Evolutionary conservation across 2,797 vertebrate species (phyloP), one percentile per base, ranked within the genome.

Genomic region (Hozukius guyotensis): DNA sequence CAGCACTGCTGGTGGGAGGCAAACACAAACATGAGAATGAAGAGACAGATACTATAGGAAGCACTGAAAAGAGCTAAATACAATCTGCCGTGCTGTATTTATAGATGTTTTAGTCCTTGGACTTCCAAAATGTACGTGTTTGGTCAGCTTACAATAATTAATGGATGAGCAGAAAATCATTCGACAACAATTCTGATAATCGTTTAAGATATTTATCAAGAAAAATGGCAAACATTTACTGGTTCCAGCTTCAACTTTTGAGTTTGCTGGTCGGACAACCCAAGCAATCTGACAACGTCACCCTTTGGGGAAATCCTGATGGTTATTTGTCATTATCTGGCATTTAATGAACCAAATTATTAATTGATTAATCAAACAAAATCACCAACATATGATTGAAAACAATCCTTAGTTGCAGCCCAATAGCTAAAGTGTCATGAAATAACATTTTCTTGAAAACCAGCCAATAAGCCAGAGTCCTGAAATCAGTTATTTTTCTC

Each of bases 1-100:
- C 57, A 59, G 72, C 29, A 0, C 56, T 36, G 56, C 29, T n/a
- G 81, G 25, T 57, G 72, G 78, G 62, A 67, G 74, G 78, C 29
- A 10, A 77, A 66, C 60, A 56, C 36, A 64, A 64, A 75, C 74
- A 67, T 53, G 42, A 34, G 61, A 57, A 36, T 16, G 12, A 22
- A 12, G 31, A 38, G 65, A 49, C 25, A 3, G 64, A 66, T 20
- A 9, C 31, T 38, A 27, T 3, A 31, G 25, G 72, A 72, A 31
- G 64, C 24, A 8, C 22, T 36, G 55, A 56, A 52, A 8, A 46
- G 42, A 18, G 38, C 5, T 42, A 42, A 42, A 6, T 42, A 14
- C 38, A 42, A 42, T 42, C 38, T 42, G 13, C 38, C 3, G 6
- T 42, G 38, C 38, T 42, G 5, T 13, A 42, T 42, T 42, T 42